Evolutionary conservation across 2,113 vertebrate species (phyloP).

Genomic region (Xenopus tropicalis): UCB_Xtro_10.0 CM004443.2:95778001-95778500

Average conservation of each 20-base stretch:
- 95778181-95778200: constrained; percentile 23
- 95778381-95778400: constrained; percentile 46
- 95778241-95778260: constrained; percentile 32
- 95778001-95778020: no score
- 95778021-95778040: no score
- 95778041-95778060: no score
- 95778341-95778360: constrained; percentile 37
- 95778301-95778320: constrained; percentile 54
- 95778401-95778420: not conserved
- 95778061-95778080: no score
- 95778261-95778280: constrained; percentile 49
- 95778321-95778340: constrained; percentile 35
- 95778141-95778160: no score
- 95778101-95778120: no score
- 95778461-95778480: constrained; percentile 16
- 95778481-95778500: not conserved
- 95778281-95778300: constrained; percentile 54
- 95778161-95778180: not conserved
- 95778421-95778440: constrained; percentile 20
- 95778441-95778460: constrained; percentile 35
- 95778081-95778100: no score
- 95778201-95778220: constrained; percentile 15
- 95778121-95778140: not conserved
- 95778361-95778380: constrained; percentile 35
- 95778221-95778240: constrained; percentile 27